Conservation (phyloP, 2,888 invertebrate genomes). For the Biston stratarius region DNA sequence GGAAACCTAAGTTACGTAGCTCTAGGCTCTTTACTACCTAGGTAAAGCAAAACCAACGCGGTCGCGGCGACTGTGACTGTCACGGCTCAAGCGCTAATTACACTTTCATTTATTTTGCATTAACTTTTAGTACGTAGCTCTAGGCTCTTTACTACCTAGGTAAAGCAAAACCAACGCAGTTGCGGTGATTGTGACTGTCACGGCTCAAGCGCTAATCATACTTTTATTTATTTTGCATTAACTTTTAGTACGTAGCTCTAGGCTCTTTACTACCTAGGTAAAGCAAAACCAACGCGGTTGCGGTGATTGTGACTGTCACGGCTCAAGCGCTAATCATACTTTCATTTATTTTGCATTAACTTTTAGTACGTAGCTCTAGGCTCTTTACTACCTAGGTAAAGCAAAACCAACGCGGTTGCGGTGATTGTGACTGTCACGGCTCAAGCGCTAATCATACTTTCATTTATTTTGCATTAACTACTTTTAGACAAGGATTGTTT, state of each 20-base stretch:
- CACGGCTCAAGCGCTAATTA: not conserved
- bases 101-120: no score
- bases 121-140: slow-evolving; percentile 13
- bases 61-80: not conserved
- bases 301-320: not conserved
- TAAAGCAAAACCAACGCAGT: not conserved
- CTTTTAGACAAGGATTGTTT: no score
- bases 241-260: slow-evolving; percentile 14
- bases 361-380: slow-evolving; percentile 13
- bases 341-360: no score
- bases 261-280: slow-evolving; percentile 1
- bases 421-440: not conserved
- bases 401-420: not conserved
- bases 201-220: not conserved
- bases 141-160: slow-evolving; percentile 4
- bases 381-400: slow-evolving; percentile 1
- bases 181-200: not conserved
- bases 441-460: no score
- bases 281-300: not conserved
- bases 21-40: slow-evolving; percentile 8
- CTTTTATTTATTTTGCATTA: no score
- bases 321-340: not conserved
- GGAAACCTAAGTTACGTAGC: slow-evolving; percentile 14
- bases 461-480: no score
- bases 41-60: not conserved